Conservation (phyloP, 2,113 vertebrate genomes). For the Heterotilapia buettikoferi region DNA sequence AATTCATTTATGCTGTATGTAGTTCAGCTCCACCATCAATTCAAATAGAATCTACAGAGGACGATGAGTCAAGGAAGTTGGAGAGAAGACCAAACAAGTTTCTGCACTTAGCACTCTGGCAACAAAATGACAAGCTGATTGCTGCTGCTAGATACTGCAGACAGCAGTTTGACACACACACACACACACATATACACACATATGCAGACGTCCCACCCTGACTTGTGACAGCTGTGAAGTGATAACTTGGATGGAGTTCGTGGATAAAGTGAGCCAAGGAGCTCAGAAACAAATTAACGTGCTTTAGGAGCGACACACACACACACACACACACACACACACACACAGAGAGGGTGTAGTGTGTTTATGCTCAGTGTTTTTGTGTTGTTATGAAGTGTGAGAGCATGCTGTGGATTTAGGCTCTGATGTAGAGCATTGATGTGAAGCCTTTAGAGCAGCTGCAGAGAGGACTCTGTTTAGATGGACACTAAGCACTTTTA, state of each 20-base stretch:
- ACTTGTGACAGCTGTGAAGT: conserved; percentile 1
- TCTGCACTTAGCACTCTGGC: conserved; percentile 38
- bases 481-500: not conserved
- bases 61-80: not conserved
- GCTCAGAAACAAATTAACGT: not conserved
- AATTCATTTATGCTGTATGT: not conserved
- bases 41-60: not conserved
- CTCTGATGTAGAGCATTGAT: not conserved
- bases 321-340: not conserved
- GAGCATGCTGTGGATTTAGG: conserved; percentile 18
- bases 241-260: conserved; percentile 25
- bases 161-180: conserved; percentile 17
- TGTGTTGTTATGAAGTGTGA: conserved; percentile 26
- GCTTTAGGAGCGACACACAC: not conserved
- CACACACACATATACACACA: conserved; percentile 1
- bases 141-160: conserved; percentile 57
- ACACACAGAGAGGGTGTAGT: not conserved
- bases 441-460: conserved; percentile 16
- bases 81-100: conserved; percentile 7
- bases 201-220: not conserved
- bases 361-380: conserved; percentile 11
- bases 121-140: conserved; percentile 26
- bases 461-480: not conserved
- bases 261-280: not conserved
- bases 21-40: not conserved